These are phyloP conservation scores for Molorchus minor DNA, from an alignment of 2,888 invertebrate species.

Conservation along the genomic window DNA sequence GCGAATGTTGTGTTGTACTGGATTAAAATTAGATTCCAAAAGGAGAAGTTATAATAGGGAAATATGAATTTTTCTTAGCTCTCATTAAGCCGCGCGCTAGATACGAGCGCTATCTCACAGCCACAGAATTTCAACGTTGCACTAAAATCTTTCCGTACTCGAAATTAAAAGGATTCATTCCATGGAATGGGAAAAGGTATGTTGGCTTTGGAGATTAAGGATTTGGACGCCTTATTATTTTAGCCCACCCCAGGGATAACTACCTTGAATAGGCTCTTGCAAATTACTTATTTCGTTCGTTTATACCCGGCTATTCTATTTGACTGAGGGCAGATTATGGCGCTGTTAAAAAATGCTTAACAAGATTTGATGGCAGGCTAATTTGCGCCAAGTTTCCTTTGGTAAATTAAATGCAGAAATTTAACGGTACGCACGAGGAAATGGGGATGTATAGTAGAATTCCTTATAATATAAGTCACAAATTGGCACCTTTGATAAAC, in stretches of 20 bases:
- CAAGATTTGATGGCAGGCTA: conserved; percentile 10
- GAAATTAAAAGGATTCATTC: conserved; percentile 22
- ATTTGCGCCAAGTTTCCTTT: conserved; percentile 7
- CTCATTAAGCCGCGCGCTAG: conserved; percentile 4
- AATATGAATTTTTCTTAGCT: conserved; percentile 2
- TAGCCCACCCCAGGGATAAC: conserved; percentile 15
- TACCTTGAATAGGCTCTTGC: conserved; percentile 17
- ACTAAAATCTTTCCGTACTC: conserved; percentile 8
- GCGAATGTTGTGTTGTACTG: neutral
- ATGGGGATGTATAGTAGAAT: no score
- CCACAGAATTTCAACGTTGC: conserved; percentile 4
- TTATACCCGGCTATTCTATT: conserved; percentile 16
- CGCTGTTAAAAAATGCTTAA: conserved; percentile 17
- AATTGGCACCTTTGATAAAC: no score
- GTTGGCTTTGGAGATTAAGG: conserved; percentile 22
- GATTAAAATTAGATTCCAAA: neutral
- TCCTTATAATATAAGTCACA: no score
- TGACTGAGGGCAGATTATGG: conserved; percentile 1
- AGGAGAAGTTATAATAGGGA: neutral
- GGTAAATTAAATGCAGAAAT: conserved; percentile 12
- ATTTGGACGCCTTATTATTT: conserved; percentile 22
- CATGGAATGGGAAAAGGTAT: conserved; percentile 19
- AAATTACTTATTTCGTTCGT: conserved; percentile 25
- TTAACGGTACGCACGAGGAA: neutral
- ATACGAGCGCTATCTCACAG: conserved; percentile 10